Conservation (phyloP, 1,140 invertebrate genomes). For the Cepaea nemoralis region DNA sequence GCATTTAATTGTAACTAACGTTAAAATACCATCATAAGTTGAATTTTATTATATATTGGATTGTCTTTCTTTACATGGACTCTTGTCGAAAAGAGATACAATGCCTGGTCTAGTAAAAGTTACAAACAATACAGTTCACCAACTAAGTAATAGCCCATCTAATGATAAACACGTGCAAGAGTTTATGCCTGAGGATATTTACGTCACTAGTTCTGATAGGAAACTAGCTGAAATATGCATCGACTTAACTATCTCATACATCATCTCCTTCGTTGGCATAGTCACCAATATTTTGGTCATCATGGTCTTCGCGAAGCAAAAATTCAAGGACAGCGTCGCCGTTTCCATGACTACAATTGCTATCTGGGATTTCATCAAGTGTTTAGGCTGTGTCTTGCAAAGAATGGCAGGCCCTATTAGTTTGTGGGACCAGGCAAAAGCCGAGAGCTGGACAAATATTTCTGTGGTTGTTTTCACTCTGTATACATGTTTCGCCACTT, state of each 20-base stretch:
- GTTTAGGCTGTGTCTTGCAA: background rate
- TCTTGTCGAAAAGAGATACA: no score
- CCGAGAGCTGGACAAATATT: constrained; percentile 15
- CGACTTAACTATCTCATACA: background rate
- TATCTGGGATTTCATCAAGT: constrained; percentile 26
- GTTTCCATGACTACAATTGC: constrained; percentile 16
- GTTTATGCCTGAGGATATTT: background rate
- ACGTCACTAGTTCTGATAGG: background rate
- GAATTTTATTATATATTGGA: no score
- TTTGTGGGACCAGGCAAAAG: background rate
- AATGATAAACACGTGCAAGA: no score
- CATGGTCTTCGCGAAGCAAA: background rate
- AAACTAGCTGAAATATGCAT: background rate
- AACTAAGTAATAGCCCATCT: no score
- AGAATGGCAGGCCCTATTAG: background rate
- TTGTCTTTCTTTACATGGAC: no score
- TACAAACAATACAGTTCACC: no score
- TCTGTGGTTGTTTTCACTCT: background rate
- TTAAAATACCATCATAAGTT: no score
- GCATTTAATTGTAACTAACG: no score
- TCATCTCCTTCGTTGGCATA: background rate
- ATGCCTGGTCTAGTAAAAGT: no score
- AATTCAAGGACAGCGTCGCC: constrained; percentile 25
- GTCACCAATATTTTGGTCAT: constrained; percentile 18
- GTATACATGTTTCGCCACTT: background rate